These are phyloP conservation scores for Bombus difficillimus DNA, from an alignment of 1,140 invertebrate species.

Conservation along the genomic window DNA sequence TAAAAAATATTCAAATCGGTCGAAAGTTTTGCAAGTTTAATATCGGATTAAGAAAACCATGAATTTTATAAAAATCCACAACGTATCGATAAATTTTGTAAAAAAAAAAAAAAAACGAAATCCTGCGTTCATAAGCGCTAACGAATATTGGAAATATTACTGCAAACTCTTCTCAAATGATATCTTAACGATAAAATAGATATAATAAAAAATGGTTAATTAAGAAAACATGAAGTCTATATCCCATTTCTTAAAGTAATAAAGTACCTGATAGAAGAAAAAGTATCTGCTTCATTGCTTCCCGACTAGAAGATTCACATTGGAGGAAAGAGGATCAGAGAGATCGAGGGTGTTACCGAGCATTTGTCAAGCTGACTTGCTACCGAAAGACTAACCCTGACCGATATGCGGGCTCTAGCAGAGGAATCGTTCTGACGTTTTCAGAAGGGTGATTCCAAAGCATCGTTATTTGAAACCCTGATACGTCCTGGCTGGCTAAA, in stretches of 20 bases:
- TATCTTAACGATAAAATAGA: not conserved
- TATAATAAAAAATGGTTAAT: not conserved
- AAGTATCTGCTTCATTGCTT: not conserved
- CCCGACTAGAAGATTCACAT: constrained; percentile 44
- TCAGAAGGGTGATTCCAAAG: constrained; percentile 61
- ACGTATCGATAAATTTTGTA: no score
- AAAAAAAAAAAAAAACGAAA: no score
- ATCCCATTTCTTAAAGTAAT: not conserved
- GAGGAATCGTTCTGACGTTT: constrained; percentile 66
- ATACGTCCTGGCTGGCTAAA: constrained; percentile 43
- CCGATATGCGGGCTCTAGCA: constrained; percentile 54
- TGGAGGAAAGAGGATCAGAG: constrained; percentile 25
- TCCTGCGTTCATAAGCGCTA: no score
- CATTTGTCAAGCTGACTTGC: constrained; percentile 65
- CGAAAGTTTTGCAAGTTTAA: no score
- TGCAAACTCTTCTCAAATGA: not conserved
- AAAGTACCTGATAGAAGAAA: constrained; percentile 7
- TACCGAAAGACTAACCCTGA: constrained; percentile 38
- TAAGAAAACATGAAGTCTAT: not conserved
- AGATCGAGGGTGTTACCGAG: constrained; percentile 56
- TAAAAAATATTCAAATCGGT: not conserved
- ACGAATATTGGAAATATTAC: not conserved
- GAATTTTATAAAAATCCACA: no score
- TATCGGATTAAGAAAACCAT: no score
- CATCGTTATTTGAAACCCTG: constrained; percentile 57